Conservation (phyloP, 2,113 vertebrate species). For the Oryzias melastigma region DNA sequence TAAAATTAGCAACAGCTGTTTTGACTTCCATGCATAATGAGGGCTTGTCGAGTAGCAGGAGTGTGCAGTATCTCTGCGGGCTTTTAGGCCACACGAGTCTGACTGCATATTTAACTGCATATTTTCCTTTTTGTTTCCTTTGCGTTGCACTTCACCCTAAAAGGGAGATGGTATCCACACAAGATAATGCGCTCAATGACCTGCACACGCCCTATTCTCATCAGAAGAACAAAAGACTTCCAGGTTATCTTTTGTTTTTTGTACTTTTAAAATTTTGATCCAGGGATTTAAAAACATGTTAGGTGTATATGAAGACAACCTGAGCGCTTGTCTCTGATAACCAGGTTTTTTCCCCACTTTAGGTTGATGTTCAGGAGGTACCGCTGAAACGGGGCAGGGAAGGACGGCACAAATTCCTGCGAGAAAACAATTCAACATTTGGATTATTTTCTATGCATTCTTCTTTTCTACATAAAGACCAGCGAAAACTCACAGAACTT, state of each 20-base stretch:
- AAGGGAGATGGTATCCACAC: neutral
- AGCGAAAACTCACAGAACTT: constrained; percentile 47
- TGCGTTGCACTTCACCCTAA: neutral
- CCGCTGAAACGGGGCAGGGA: constrained; percentile 43
- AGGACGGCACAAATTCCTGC: neutral
- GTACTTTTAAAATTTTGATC: too few relatives aligned
- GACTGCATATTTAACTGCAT: constrained; percentile 66
- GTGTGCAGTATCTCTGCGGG: neutral
- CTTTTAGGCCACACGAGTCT: constrained; percentile 7
- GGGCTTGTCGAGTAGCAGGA: neutral
- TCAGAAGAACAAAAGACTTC: too few relatives aligned
- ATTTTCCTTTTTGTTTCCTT: constrained; percentile 12
- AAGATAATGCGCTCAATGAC: constrained; percentile 12
- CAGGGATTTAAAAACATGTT: too few relatives aligned
- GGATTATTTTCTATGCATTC: neutral
- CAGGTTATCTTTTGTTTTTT: too few relatives aligned
- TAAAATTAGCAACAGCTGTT: neutral
- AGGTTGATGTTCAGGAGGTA: constrained; percentile 90
- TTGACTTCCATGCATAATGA: neutral
- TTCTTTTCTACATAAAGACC: neutral
- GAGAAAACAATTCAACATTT: constrained; percentile 6
- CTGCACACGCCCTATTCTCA: constrained; percentile 15
- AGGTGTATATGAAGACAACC: constrained; percentile 72
- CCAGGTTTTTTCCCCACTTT: constrained; percentile 88
- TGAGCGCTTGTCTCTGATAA: constrained; percentile 85